Conservation (phyloP, 64 coral and sea anemone genomes). For the Porites lutea region DNA sequence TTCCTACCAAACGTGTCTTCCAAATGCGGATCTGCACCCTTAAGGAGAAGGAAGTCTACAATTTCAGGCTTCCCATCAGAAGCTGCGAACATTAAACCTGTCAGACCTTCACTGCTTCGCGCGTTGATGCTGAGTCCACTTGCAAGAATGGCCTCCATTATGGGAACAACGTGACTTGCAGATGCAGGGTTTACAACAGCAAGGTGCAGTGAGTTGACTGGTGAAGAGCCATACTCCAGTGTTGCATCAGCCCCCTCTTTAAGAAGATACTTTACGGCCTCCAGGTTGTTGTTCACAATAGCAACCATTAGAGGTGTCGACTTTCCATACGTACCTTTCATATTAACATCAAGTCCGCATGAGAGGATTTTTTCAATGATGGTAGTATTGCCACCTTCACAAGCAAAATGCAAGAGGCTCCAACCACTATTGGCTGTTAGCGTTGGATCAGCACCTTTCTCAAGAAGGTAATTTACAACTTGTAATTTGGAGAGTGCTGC, state of each 20-base stretch:
- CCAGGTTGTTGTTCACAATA: neutral
- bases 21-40: neutral
- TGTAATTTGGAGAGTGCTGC: neutral
- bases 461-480: neutral
- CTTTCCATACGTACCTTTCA: neutral
- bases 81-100: neutral
- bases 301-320: neutral
- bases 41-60: neutral
- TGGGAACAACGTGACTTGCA: neutral
- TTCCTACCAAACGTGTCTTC: neutral
- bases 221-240: neutral
- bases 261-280: neutral
- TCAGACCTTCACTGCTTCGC: neutral
- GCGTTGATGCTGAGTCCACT: neutral
- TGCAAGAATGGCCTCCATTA: neutral
- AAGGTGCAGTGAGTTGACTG: neutral
- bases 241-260: neutral
- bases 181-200: neutral
- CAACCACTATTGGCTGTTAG: neutral
- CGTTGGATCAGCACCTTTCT: neutral
- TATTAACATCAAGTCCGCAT: neutral
- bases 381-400: neutral
- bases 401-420: neutral
- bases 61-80: neutral
- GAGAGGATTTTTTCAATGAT: neutral